phyloP scores from a whole-genome alignment of 2,797 vertebrate species.

The Yasuhikotakia modesta region DNA sequence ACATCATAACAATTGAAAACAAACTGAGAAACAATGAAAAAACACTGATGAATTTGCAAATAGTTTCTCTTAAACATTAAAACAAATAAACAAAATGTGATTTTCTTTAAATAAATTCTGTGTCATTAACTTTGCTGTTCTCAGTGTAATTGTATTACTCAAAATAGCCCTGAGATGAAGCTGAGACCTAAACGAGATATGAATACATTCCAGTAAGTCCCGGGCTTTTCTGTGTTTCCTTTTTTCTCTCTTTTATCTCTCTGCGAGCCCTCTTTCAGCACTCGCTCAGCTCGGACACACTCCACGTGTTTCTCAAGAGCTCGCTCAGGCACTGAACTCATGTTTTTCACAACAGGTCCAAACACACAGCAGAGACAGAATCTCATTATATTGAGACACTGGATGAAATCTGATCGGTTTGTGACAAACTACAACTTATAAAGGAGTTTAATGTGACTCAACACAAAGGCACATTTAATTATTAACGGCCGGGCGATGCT shows the following conservation, averaged over 20 bases:
- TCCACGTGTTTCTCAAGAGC: slow-evolving; percentile 31
- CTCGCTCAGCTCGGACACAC: slow-evolving; percentile 31
- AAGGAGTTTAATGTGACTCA: background rate
- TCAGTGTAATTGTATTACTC: too few species aligned
- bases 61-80: too few species aligned
- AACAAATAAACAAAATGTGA: too few species aligned
- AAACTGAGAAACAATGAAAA: too few species aligned
- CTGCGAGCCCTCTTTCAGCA: background rate
- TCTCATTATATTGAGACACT: slow-evolving; percentile 27
- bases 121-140: too few species aligned
- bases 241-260: background rate
- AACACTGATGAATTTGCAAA: too few species aligned
- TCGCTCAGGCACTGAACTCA: slow-evolving; percentile 33
- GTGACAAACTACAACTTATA: background rate
- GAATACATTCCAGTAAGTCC: too few species aligned
- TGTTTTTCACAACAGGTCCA: slow-evolving; percentile 49
- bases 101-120: too few species aligned
- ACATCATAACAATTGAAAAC: too few species aligned
- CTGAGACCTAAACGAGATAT: too few species aligned
- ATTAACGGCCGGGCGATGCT: background rate
- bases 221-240: too few species aligned
- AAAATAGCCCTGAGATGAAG: too few species aligned
- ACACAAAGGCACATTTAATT: background rate
- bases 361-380: slow-evolving; percentile 15
- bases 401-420: slow-evolving; percentile 14